Evolutionary conservation across 2,888 invertebrate species (phyloP).

Genomic region (Ariolimax columbianus): DNA sequence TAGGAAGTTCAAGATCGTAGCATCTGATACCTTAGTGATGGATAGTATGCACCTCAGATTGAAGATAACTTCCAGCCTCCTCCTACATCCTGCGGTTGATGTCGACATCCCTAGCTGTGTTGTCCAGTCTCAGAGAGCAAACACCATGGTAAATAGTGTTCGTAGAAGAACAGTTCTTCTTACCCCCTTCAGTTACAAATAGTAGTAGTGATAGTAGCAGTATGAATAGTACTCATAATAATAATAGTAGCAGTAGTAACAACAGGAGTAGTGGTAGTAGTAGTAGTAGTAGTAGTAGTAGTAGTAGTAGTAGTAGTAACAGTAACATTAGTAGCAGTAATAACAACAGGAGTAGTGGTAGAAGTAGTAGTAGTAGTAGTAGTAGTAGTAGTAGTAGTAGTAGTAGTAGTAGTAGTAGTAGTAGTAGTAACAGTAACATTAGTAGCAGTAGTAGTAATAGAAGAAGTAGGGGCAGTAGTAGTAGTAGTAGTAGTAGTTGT

Average conservation of each 20-base stretch:
- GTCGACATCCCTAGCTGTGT: too few species aligned
- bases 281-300: slow-evolving; percentile 20
- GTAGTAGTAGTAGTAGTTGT: slow-evolving; percentile 38
- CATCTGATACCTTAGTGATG: too few species aligned
- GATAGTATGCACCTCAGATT: too few species aligned
- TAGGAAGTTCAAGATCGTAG: too few species aligned
- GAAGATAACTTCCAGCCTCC: too few species aligned
- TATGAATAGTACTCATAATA: neutral
- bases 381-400: slow-evolving; percentile 40
- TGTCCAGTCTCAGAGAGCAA: too few species aligned
- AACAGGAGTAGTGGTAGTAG: neutral
- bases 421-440: slow-evolving; percentile 39
- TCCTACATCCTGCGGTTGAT: too few species aligned
- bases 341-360: slow-evolving; percentile 30
- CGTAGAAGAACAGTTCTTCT: too few species aligned
- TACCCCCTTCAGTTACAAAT: too few species aligned
- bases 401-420: slow-evolving; percentile 40
- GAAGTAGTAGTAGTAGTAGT: slow-evolving; percentile 30
- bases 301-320: slow-evolving; percentile 38
- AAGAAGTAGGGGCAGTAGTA: slow-evolving; percentile 15
- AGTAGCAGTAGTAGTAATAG: slow-evolving; percentile 40
- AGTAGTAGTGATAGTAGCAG: neutral
- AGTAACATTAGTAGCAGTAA: slow-evolving; percentile 38
- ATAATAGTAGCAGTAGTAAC: neutral
- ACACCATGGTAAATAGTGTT: too few species aligned